A percentile compares a stretch with the other conserved stretches of the same genome.
These are phyloP conservation scores for Eugnorisma glareosa DNA, from an alignment of 2,888 invertebrate genomes.

Conservation along the genomic window DNA sequence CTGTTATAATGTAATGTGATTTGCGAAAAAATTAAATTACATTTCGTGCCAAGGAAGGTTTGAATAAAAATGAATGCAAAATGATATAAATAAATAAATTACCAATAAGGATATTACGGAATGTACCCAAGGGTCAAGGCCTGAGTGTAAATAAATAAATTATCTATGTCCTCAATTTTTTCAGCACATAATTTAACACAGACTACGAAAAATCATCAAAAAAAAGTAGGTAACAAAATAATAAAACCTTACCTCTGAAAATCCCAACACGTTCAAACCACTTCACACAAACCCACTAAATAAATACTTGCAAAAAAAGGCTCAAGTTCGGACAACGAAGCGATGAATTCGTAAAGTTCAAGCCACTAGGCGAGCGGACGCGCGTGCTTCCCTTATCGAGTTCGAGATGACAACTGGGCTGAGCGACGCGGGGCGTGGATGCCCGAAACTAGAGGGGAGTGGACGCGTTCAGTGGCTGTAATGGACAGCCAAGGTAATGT, in stretches of 20 bases:
- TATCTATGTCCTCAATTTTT: neutral
- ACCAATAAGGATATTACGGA: neutral
- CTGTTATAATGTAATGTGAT: neutral
- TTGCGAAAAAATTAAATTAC: neutral
- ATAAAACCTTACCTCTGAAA: constrained; percentile 54
- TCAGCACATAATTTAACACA: neutral
- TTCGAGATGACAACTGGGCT: constrained; percentile 68
- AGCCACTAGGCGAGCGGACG: constrained; percentile 48
- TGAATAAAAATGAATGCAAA: neutral
- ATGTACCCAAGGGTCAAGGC: constrained; percentile 4
- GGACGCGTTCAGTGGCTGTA: constrained; percentile 63
- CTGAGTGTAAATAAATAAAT: neutral
- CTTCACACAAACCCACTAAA: constrained; percentile 65
- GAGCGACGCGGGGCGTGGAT: constrained; percentile 72
- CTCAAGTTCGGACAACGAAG: constrained; percentile 49
- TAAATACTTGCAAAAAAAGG: constrained; percentile 39
- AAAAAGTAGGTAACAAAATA: neutral
- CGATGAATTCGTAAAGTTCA: constrained; percentile 65
- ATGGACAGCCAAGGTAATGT: constrained; percentile 68
- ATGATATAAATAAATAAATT: neutral
- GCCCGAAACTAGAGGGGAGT: constrained; percentile 74
- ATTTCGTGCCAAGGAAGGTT: neutral
- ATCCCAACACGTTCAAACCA: constrained; percentile 55
- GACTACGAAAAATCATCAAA: neutral
- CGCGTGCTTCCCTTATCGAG: constrained; percentile 64